Evolutionary conservation across 2,888 invertebrate genomes (phyloP).

Genomic region (Meandrusa payeni): DNA sequence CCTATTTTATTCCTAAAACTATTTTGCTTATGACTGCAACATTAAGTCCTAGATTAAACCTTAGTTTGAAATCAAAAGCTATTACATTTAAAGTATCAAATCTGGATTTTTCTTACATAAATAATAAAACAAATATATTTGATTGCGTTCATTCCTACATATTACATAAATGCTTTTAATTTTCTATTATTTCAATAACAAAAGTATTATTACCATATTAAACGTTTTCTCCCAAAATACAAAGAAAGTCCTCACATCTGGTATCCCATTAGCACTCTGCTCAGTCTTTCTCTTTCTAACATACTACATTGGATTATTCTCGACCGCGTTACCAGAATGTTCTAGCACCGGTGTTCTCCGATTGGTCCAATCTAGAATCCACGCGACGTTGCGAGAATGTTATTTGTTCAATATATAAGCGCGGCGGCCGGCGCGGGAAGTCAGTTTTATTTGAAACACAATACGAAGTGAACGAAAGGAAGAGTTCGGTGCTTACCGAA

Average conservation of each 20-base stretch:
- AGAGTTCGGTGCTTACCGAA: slow-evolving; percentile 21
- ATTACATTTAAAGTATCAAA: too few species aligned
- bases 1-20: too few species aligned
- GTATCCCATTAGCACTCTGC: neutral
- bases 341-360: slow-evolving; percentile 29
- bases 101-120: too few species aligned
- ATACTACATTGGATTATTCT: slow-evolving; percentile 32
- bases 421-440: slow-evolving; percentile 26
- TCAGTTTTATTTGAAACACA: slow-evolving; percentile 21
- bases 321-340: slow-evolving; percentile 40
- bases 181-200: too few species aligned
- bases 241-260: neutral
- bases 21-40: too few species aligned
- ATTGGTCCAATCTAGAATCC: slow-evolving; percentile 44
- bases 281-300: slow-evolving; percentile 2
- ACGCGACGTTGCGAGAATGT: slow-evolving; percentile 49
- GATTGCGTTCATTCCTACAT: too few species aligned
- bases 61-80: too few species aligned
- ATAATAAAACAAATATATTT: too few species aligned
- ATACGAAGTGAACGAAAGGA: slow-evolving; percentile 16
- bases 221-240: too few species aligned
- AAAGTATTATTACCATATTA: too few species aligned
- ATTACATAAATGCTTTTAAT: too few species aligned
- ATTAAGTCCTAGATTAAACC: too few species aligned
- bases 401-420: slow-evolving; percentile 40